Evolutionary conservation across 2,113 vertebrate genomes (phyloP), one percentile per base, ranked within the genome.

Genomic region (Cynocephalus volans): DNA sequence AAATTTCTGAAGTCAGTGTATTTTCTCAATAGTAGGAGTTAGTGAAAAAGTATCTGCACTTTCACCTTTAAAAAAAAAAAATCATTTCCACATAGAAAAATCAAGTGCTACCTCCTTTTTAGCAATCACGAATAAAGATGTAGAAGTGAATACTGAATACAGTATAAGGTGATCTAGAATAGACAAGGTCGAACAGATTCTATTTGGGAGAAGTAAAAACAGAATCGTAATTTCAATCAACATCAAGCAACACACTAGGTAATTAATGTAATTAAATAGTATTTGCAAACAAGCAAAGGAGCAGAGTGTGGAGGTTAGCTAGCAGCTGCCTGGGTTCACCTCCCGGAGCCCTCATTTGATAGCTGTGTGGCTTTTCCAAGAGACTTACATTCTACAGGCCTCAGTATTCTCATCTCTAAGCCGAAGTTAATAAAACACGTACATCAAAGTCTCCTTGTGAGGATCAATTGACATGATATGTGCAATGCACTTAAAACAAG

Each of bases 21-120:
- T 77, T 67, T 77, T 97, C 50, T 69, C 79, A 96, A 48, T 31
- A 58, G 31, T 67, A 64, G 33, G 26, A 93, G 52, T 81, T n/a
- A 56, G 28, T 93, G 6, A 84, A 97, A 73, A 69, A 94, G 33
- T 23, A 96, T 60, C 62, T 72, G 45, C 26, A 2, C 19, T 84
- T 90, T 75, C 17, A 3, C 28, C 13, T 58, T 41, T 41, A 41
- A 41, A 41, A 41, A 41, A 41, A 73, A 54, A 73, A 83, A 70
- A 88, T 89, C 2, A 81, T 95, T 90, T 83, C 12, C 48, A 73
- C 41, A 26, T 0, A 86, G 58, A 60, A 91, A 90, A 90, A 87
- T 24, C 33, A 84, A 88, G n/a, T 8, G 50, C 2, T 4, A 9
- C 18, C 81, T 95, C 48, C 0, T 81, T 85, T 83, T 81, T 36